phyloP scores from a whole-genome alignment of 2,797 vertebrate species.

The Silurus lanzhouensis region DNA sequence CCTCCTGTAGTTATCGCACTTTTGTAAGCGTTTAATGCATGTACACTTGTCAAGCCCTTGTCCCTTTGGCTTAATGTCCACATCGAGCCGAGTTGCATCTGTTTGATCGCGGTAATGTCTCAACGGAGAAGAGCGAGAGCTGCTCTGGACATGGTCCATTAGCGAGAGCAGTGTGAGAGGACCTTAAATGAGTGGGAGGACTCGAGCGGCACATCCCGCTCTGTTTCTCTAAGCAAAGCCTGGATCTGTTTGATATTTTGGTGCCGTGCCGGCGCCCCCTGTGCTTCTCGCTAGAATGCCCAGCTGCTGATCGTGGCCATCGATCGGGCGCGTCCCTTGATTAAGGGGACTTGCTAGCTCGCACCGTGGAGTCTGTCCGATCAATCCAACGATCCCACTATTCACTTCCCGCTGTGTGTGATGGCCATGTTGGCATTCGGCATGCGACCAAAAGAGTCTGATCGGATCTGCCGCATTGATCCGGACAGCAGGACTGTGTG shows the following conservation, averaged over 20 bases:
- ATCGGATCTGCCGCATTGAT: conserved; percentile 78
- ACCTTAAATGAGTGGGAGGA: conserved; percentile 55
- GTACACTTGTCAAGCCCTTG: conserved; percentile 17
- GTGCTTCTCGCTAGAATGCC: conserved; percentile 63
- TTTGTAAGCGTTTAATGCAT: neutral
- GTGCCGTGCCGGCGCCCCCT: conserved; percentile 54
- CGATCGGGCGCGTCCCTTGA: conserved; percentile 72
- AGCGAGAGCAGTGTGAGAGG: conserved; percentile 40
- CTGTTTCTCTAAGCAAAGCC: conserved; percentile 62
- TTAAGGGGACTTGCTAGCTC: conserved; percentile 67
- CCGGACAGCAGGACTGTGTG: conserved; percentile 51
- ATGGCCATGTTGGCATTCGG: conserved; percentile 81
- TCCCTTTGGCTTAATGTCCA: conserved; percentile 39
- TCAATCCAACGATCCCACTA: conserved; percentile 77
- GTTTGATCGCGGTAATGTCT: conserved; percentile 40
- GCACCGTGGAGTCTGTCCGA: conserved; percentile 69
- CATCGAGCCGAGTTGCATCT: conserved; percentile 26
- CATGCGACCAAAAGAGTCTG: conserved; percentile 71
- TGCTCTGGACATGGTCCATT: conserved; percentile 45
- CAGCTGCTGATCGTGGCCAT: conserved; percentile 76
- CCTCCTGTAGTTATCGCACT: neutral
- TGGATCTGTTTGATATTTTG: conserved; percentile 72
- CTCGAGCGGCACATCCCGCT: conserved; percentile 63
- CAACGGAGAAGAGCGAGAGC: conserved; percentile 33
- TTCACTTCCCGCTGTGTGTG: conserved; percentile 79